Evolutionary conservation across 2,113 vertebrate species (phyloP).

Genomic region (Peucedramus taeniatus): DNA sequence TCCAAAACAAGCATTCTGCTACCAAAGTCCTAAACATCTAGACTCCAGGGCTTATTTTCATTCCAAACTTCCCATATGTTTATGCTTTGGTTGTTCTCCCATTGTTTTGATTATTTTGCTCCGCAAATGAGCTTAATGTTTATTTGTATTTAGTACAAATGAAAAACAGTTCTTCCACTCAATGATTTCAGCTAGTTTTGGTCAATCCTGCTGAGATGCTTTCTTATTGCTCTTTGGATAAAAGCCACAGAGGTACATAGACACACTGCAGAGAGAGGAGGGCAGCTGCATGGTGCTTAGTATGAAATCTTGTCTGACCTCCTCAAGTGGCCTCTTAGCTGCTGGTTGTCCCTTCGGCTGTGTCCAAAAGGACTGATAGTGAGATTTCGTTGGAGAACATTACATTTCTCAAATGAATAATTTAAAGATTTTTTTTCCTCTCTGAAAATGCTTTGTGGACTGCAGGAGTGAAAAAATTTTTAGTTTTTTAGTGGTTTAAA

Average conservation of each 20-base stretch:
- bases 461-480: background rate
- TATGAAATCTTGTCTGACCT: background rate
- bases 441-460: background rate
- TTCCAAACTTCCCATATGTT: constrained; percentile 59
- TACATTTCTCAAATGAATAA: background rate
- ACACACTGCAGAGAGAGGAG: background rate
- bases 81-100: constrained; percentile 52
- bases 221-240: background rate
- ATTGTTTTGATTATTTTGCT: constrained; percentile 54
- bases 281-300: fast-evolving
- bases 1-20: constrained; percentile 49
- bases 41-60: constrained; percentile 56
- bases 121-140: constrained; percentile 30
- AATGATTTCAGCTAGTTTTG: background rate
- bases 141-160: constrained; percentile 41
- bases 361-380: background rate
- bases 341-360: background rate
- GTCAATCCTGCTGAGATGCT: background rate
- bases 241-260: background rate
- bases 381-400: background rate
- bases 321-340: background rate
- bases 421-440: background rate
- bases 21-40: constrained; percentile 44
- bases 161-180: constrained; percentile 7
- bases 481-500: background rate